Percentiles rank a stretch among this genome's conserved stretches.
Evolutionary conservation across 2,888 invertebrate genomes (phyloP).

Genomic region (Synergus itoensis): DNA sequence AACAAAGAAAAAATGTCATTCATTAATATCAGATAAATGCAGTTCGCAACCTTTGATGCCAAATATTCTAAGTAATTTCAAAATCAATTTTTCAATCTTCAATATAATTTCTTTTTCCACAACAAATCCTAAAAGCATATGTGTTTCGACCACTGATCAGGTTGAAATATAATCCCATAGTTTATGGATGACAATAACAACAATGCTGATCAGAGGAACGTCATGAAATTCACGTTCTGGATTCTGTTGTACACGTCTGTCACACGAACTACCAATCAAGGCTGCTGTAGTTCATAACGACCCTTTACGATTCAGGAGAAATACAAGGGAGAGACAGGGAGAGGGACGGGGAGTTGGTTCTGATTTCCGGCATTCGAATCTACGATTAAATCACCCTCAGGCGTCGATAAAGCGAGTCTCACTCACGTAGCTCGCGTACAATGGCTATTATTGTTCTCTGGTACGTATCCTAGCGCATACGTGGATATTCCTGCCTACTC

Average conservation of each 20-base stretch:
- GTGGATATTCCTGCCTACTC: conserved; percentile 22
- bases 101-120: no score
- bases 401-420: conserved; percentile 25
- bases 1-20: no score
- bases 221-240: conserved; percentile 16
- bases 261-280: conserved; percentile 34
- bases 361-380: conserved; percentile 40
- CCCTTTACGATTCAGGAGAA: conserved; percentile 19
- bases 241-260: background rate
- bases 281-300: conserved; percentile 8
- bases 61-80: no score
- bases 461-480: conserved; percentile 6
- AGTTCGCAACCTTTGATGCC: no score
- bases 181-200: conserved; percentile 23
- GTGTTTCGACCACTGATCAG: background rate
- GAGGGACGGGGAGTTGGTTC: background rate
- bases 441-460: conserved; percentile 38
- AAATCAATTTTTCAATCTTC: no score
- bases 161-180: conserved; percentile 11
- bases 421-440: conserved; percentile 18
- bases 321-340: conserved; percentile 18
- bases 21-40: no score
- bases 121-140: background rate
- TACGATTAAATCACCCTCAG: conserved; percentile 34
- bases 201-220: conserved; percentile 7